Conservation (phyloP, 2,888 invertebrate genomes). For the Drosophila macrospina region DNA sequence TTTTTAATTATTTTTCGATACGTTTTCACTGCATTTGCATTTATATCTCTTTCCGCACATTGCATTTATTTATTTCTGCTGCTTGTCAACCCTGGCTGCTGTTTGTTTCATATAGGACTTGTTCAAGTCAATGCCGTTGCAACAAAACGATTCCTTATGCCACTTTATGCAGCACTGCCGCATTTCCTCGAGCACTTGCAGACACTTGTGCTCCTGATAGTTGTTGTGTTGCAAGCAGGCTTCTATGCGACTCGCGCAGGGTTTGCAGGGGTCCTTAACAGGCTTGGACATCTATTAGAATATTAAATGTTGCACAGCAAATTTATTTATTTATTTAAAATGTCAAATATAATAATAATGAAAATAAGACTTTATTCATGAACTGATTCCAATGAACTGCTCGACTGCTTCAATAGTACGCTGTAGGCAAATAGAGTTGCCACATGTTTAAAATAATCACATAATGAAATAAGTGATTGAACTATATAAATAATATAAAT, state of each 20-base stretch:
- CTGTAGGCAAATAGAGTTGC: too few species aligned
- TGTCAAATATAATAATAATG: background rate
- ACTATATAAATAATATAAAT: too few species aligned
- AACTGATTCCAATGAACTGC: too few species aligned
- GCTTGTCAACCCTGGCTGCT: conserved; percentile 3
- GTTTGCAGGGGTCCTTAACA: conserved; percentile 8
- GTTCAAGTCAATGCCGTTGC: conserved; percentile 1
- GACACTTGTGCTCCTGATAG: conserved; percentile 3
- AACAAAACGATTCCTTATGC: conserved; percentile 12
- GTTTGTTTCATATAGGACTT: background rate
- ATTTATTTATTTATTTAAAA: background rate
- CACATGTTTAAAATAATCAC: too few species aligned
- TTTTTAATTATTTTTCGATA: too few species aligned
- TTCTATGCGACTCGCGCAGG: conserved; percentile 2
- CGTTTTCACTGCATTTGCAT: too few species aligned
- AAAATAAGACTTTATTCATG: too few species aligned
- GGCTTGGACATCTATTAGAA: background rate
- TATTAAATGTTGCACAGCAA: background rate
- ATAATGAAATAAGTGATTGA: too few species aligned
- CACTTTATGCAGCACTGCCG: conserved; percentile 6
- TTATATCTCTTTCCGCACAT: background rate
- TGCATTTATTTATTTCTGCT: background rate
- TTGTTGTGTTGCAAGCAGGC: conserved; percentile 7
- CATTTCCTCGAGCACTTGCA: conserved; percentile 3
- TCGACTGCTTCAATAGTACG: too few species aligned